phyloP scores from a whole-genome alignment of 1,140 invertebrate species.

The Lepidotrigona ventralis region DNA sequence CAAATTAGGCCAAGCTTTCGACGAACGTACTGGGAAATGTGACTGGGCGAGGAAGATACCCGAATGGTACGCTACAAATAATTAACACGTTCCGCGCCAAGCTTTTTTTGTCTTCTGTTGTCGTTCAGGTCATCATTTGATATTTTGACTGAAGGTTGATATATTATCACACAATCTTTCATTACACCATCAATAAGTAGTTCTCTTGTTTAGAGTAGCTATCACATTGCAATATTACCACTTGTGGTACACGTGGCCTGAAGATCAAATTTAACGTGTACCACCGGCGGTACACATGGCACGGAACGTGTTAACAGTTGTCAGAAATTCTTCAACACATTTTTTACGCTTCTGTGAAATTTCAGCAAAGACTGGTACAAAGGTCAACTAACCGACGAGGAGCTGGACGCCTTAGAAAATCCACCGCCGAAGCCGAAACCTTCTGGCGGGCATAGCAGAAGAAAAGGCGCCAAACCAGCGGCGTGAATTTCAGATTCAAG shows the following conservation, averaged over 20 bases:
- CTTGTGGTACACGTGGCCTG: no score
- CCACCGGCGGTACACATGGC: no score
- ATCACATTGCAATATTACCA: no score
- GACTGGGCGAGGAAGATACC: slow-evolving; percentile 94
- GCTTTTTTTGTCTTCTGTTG: no score
- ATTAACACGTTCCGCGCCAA: no score
- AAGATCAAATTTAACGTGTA: no score
- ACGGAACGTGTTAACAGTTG: no score
- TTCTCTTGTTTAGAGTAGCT: no score
- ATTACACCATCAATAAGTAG: no score
- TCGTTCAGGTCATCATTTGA: no score
- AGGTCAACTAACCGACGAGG: slow-evolving; percentile 88
- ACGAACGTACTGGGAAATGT: slow-evolving; percentile 89
- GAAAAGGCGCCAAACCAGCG: slow-evolving; percentile 69
- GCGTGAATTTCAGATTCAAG: slow-evolving; percentile 46
- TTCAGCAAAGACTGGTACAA: slow-evolving; percentile 93
- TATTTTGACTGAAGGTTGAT: no score
- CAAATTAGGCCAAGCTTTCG: slow-evolving; percentile 94
- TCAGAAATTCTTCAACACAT: background rate
- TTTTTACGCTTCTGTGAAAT: slow-evolving; percentile 47
- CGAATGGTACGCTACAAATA: slow-evolving; percentile 86
- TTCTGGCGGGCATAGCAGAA: slow-evolving; percentile 81
- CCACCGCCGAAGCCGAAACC: slow-evolving; percentile 84
- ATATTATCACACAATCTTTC: no score
- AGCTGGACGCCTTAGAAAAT: slow-evolving; percentile 88